Conservation (phyloP, 2,113 vertebrate genomes). For the Silurus glanis region DNA sequence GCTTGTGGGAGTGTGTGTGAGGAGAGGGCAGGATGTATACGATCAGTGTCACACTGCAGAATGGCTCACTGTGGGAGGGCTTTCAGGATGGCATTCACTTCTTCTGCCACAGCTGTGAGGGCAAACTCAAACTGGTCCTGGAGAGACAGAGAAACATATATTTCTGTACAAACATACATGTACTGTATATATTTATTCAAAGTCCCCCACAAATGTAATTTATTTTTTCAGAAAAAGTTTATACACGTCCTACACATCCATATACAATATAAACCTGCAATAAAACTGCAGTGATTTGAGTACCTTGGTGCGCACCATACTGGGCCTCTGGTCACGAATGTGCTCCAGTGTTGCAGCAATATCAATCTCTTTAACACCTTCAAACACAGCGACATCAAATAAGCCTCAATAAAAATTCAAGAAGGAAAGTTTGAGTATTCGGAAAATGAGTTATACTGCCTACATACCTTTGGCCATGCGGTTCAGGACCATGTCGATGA, state of each 20-base stretch:
- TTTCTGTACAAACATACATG: neutral
- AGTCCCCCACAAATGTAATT: neutral
- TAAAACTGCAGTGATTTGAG: neutral
- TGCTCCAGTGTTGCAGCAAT: constrained; percentile 96
- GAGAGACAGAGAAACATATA: neutral
- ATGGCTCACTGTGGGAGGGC: constrained; percentile 86
- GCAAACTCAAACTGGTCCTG: constrained; percentile 99
- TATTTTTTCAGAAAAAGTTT: neutral
- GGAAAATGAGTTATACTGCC: neutral
- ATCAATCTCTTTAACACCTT: constrained; percentile 98
- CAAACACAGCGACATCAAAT: neutral
- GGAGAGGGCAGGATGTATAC: constrained; percentile 37
- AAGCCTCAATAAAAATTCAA: neutral
- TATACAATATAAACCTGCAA: neutral
- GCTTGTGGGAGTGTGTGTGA: constrained; percentile 38
- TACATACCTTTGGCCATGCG: constrained; percentile 95
- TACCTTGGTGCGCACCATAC: constrained; percentile 95
- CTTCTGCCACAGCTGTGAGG: constrained; percentile 91
- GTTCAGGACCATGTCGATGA: constrained; percentile 97
- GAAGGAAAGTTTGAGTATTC: neutral
- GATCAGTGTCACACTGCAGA: constrained; percentile 9
- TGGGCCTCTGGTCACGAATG: constrained; percentile 91
- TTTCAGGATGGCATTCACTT: constrained; percentile 97
- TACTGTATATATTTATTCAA: neutral
- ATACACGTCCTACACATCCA: neutral